Conservation (phyloP, 2,113 vertebrate genomes). For the Rhombomys opimus region DNA sequence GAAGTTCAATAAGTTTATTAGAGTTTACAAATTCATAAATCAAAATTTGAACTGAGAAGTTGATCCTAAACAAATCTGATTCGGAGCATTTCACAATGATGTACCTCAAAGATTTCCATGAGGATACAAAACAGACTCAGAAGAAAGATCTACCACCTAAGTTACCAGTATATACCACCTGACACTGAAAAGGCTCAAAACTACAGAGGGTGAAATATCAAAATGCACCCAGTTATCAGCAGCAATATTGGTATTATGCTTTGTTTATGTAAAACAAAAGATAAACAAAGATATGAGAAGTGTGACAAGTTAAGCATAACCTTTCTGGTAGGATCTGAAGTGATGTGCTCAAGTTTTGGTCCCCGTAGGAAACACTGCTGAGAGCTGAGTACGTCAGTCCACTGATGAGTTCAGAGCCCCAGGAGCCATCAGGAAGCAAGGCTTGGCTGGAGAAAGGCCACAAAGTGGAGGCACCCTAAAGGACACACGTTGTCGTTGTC, state of each 20-base stretch:
- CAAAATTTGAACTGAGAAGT: slow-evolving; percentile 39
- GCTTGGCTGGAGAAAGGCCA: background rate
- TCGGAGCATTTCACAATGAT: slow-evolving; percentile 28
- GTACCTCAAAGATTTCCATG: background rate
- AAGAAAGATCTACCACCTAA: background rate
- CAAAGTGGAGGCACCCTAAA: no score
- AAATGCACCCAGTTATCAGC: background rate
- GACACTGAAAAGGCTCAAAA: background rate
- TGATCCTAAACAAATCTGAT: background rate
- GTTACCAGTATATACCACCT: background rate
- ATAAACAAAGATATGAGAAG: slow-evolving; percentile 10
- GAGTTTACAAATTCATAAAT: background rate
- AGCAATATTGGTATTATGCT: background rate
- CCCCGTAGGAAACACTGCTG: background rate
- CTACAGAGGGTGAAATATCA: background rate
- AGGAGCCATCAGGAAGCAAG: background rate
- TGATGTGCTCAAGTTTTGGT: no score
- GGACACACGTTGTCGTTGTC: no score
- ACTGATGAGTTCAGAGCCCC: background rate
- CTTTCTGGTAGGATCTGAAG: background rate
- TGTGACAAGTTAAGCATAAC: background rate
- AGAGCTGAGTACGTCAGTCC: background rate
- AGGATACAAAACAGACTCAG: background rate
- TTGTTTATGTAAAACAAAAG: no score
- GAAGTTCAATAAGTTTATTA: slow-evolving; percentile 12